These are phyloP conservation scores for Agapetus fuscipes DNA, from an alignment of 2,888 invertebrate genomes.

Conservation along the genomic window DNA sequence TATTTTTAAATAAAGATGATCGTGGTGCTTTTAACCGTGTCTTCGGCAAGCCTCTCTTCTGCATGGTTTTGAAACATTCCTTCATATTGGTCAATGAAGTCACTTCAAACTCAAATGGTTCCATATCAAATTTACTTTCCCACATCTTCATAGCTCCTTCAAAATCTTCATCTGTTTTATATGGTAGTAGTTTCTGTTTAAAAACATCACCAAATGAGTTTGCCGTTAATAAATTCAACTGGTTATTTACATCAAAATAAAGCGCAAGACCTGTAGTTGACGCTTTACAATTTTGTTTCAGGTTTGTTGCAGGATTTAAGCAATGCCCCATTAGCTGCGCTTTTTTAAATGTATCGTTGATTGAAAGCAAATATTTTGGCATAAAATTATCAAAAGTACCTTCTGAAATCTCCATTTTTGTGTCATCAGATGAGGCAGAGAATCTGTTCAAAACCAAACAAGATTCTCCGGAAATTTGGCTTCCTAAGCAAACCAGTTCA, in stretches of 20 bases:
- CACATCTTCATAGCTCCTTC: slow-evolving; percentile 31
- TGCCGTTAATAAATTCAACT: slow-evolving; percentile 31
- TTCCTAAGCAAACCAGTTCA: slow-evolving; percentile 33
- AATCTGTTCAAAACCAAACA: too few species aligned
- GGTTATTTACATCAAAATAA: slow-evolving; percentile 28
- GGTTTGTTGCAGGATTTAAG: slow-evolving; percentile 30
- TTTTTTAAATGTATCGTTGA: slow-evolving; percentile 29
- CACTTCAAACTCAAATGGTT: slow-evolving; percentile 27
- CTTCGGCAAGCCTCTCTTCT: too few species aligned
- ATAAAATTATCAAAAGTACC: slow-evolving; percentile 1
- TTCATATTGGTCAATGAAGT: too few species aligned
- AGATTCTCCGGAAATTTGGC: slow-evolving; percentile 40
- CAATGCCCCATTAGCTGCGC: slow-evolving; percentile 31
- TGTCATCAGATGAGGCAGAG: too few species aligned
- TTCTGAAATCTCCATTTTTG: too few species aligned
- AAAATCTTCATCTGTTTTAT: slow-evolving; percentile 30
- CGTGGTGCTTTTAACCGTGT: too few species aligned
- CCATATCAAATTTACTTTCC: slow-evolving; percentile 28
- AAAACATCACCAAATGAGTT: slow-evolving; percentile 40
- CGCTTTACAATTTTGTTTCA: slow-evolving; percentile 30
- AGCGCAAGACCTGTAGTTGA: slow-evolving; percentile 31
- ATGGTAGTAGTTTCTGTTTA: slow-evolving; percentile 25
- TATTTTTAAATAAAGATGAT: too few species aligned
- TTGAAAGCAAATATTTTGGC: slow-evolving; percentile 35
- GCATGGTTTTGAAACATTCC: too few species aligned